Conservation (phyloP, 2,797 vertebrate genomes). For the Muscicapa comitata region DNA sequence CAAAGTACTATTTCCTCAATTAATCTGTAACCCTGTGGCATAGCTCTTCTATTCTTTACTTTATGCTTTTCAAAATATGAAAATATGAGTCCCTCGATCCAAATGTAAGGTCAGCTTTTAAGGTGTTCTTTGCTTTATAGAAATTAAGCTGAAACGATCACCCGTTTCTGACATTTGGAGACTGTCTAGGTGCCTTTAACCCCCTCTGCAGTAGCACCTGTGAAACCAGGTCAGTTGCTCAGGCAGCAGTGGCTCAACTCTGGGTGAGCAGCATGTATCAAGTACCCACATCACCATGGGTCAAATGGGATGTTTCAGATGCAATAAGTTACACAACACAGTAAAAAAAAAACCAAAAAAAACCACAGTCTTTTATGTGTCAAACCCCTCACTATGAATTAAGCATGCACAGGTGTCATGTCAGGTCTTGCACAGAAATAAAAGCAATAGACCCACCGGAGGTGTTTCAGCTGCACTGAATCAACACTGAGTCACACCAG, state of each 20-base stretch:
- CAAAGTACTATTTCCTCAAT: not conserved
- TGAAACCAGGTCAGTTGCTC: not conserved
- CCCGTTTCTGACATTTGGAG: not conserved
- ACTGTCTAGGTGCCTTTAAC: not conserved
- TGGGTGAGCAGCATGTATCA: rapidly evolving
- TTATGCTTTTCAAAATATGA: not conserved
- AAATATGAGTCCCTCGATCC: not conserved
- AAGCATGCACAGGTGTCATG: not conserved
- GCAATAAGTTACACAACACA: not conserved
- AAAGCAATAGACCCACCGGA: not conserved
- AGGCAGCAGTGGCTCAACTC: not conserved
- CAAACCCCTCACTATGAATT: not conserved
- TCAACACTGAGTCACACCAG: not conserved
- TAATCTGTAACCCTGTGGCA: not conserved
- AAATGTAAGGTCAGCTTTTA: not conserved
- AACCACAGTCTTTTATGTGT: not conserved
- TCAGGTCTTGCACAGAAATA: not conserved
- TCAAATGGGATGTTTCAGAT: not conserved
- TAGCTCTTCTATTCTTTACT: not conserved
- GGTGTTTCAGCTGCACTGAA: not conserved
- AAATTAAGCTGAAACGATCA: not conserved
- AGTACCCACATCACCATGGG: not conserved
- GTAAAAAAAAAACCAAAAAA: not conserved
- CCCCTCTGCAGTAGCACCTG: not conserved
- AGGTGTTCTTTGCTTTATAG: not conserved